Base-by-base conservation (phyloP, 2,888 invertebrate genomes). In the Brenthis hecate region DNA sequence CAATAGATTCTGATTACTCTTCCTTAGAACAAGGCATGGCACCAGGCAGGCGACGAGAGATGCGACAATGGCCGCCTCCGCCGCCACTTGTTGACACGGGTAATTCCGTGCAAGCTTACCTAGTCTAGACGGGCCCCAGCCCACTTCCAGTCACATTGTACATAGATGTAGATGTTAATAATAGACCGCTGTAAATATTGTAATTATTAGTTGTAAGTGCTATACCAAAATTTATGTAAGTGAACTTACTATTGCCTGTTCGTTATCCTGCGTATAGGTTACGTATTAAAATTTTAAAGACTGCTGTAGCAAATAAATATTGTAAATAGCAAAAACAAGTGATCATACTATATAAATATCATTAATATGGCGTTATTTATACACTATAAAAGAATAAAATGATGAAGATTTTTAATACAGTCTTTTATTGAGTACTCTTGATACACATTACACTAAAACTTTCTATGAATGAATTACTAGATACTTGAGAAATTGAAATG, bases 1-100 rank as follows among this genome's bases (percentile, higher is more conserved):
- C 97, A 82, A 97, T 97, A 87, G 97, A 97, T 88, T 97, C 97
- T 71, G 97, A 97, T 86, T 97, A 97, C 83, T 96, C 96, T 79
- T 96, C 96, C 69, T 93, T 97, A 79, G 97, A 97, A 87, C 95
- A 97, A 76, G 95, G 96, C 67, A 91, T 91, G 92, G 89, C 89
- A 81, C 94, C 86, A 75, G 93, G 87, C 68, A 85, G 87, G 76
- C 88, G 89, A 77, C 85, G 90, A 68, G 92, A 91, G 66, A 84
- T 88, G 77, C 84, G 92, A 6, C 92, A 92, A 56, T 92, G 92
- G 92, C 91, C 92, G 1, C 90, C 92, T 8, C 92, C 92, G 53
- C 92, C 92, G 6, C 89, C 91, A 11, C 82, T 92, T 1, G 91
- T 92, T n/a, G 90, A 92, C 78, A 91, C 91, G 72, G 85, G 91